Conservation (phyloP, 2,888 invertebrate species). For the Matsumyia berberina region DNA sequence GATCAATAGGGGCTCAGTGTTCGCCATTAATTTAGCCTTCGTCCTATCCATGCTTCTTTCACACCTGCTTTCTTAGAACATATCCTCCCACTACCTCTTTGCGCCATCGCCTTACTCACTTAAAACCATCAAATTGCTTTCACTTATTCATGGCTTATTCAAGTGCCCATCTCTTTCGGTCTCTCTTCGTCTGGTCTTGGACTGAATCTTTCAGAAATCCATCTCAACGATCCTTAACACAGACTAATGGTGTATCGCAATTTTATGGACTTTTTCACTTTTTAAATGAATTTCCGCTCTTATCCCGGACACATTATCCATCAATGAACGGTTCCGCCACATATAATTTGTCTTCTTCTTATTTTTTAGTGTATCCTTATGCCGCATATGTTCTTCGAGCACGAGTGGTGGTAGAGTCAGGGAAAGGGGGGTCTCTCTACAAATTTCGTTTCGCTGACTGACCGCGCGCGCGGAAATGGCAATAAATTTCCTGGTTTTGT, state of each 20-base stretch:
- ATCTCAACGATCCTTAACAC: slow-evolving; percentile 46
- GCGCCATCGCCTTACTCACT: not conserved
- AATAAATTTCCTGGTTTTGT: slow-evolving; percentile 52
- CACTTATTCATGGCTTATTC: slow-evolving; percentile 33
- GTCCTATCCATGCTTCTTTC: no score
- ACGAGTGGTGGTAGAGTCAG: no score
- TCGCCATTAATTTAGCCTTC: no score
- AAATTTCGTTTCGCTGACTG: slow-evolving; percentile 46
- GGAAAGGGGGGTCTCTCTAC: not conserved
- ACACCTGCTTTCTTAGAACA: no score
- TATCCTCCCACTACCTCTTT: not conserved
- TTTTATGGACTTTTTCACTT: slow-evolving; percentile 61
- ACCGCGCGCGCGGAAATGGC: slow-evolving; percentile 56
- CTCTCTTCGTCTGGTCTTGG: no score
- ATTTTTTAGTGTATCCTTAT: slow-evolving; percentile 9
- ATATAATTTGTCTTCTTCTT: slow-evolving; percentile 46
- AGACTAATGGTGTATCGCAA: slow-evolving; percentile 59
- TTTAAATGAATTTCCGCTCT: slow-evolving; percentile 59
- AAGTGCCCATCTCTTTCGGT: not conserved
- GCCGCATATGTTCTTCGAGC: not conserved
- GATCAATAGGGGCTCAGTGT: no score
- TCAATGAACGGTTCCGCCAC: slow-evolving; percentile 47
- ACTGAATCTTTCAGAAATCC: slow-evolving; percentile 11
- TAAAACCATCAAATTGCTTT: slow-evolving; percentile 20
- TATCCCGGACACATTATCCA: slow-evolving; percentile 52